phyloP scores from a whole-genome alignment of 2,113 vertebrate species.

The Penelope pileata region DNA sequence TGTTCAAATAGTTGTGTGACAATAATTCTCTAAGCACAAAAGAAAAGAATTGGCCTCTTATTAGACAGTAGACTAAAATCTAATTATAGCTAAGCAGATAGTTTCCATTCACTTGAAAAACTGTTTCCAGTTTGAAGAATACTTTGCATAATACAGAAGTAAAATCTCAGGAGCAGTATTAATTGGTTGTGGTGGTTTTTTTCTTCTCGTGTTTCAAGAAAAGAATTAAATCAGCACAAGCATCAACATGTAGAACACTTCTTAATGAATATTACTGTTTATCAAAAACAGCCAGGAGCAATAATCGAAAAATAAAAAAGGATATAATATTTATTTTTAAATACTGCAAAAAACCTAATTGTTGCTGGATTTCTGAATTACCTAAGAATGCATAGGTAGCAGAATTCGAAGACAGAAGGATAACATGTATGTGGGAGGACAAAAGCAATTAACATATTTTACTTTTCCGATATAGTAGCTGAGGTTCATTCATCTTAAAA shows the following conservation, averaged over 20 bases:
- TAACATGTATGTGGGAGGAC: not conserved
- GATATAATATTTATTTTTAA: not conserved
- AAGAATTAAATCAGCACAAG: not conserved
- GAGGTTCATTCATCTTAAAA: not conserved
- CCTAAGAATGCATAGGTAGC: not conserved
- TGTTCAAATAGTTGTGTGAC: slow-evolving; percentile 14
- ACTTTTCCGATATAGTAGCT: not conserved
- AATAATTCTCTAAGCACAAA: slow-evolving; percentile 2
- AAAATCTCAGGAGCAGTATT: not conserved
- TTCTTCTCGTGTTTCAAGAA: not conserved
- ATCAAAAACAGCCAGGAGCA: not conserved
- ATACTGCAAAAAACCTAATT: not conserved
- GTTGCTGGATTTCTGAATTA: not conserved
- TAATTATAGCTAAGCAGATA: not conserved
- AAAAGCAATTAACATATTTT: too few species aligned
- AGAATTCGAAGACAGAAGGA: not conserved
- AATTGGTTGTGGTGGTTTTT: not conserved
- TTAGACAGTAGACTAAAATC: not conserved
- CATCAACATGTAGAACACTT: not conserved
- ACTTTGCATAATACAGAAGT: slow-evolving; percentile 4
- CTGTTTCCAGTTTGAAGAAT: not conserved
- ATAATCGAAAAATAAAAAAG: not conserved
- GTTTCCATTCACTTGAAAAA: slow-evolving; percentile 2
- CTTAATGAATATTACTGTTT: not conserved
- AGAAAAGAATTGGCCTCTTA: not conserved